Conservation (phyloP, 2,113 vertebrate genomes). For the Hippocampus guttulatus region DNA sequence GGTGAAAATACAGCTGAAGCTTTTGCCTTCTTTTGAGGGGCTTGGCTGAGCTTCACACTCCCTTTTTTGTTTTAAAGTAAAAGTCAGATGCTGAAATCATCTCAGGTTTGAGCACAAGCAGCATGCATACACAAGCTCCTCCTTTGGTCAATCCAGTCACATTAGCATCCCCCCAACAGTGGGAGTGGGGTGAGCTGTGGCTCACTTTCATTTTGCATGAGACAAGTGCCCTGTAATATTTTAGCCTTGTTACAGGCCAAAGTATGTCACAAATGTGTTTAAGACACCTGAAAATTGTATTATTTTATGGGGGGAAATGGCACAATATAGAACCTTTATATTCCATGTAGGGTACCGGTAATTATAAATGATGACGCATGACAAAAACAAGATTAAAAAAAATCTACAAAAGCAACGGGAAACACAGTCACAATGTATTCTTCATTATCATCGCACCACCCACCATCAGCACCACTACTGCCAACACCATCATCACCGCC, state of each 20-base stretch:
- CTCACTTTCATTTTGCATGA: background rate
- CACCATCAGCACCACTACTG: constrained; percentile 37
- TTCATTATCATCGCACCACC: constrained; percentile 42
- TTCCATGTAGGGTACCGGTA: background rate
- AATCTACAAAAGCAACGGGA: constrained; percentile 17
- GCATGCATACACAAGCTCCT: too few species aligned
- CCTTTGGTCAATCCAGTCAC: too few species aligned
- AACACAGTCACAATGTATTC: constrained; percentile 15
- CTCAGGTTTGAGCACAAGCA: too few species aligned
- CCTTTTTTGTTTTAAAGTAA: too few species aligned
- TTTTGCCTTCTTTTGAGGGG: too few species aligned
- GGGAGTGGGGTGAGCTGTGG: background rate
- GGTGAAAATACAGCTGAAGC: too few species aligned
- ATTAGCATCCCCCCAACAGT: too few species aligned
- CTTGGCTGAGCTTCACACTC: too few species aligned
- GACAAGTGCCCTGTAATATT: background rate
- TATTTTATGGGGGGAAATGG: background rate
- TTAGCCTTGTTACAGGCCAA: too few species aligned
- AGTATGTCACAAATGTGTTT: background rate
- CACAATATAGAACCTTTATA: background rate
- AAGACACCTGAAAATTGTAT: background rate
- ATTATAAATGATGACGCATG: background rate
- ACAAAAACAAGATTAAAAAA: constrained; percentile 16
- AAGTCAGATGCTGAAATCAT: too few species aligned
- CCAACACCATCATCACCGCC: constrained; percentile 37